phyloP scores from a whole-genome alignment of 2,113 vertebrate genomes.

The Cheirogaleus medius region DNA sequence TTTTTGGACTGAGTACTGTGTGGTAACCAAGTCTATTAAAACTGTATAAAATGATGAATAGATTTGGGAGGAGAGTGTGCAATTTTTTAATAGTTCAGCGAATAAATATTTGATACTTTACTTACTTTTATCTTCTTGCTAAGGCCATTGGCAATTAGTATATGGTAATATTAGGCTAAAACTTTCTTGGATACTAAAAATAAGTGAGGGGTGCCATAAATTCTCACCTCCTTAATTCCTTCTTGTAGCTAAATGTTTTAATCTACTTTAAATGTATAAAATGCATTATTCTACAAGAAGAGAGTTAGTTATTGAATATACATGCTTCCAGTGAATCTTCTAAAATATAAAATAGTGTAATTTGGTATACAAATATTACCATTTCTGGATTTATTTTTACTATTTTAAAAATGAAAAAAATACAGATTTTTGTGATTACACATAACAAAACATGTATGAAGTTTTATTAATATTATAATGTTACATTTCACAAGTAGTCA shows the following conservation, averaged over 20 bases:
- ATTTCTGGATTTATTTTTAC: neutral
- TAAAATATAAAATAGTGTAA: neutral
- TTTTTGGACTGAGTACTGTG: neutral
- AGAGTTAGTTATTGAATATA: neutral
- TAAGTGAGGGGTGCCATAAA: neutral
- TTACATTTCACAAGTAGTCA: neutral
- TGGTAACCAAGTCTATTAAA: neutral
- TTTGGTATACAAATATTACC: neutral
- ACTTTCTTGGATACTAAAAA: neutral
- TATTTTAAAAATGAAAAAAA: neutral
- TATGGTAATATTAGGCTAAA: neutral
- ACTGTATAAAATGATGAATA: neutral
- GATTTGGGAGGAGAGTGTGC: neutral
- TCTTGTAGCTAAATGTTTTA: neutral
- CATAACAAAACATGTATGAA: neutral
- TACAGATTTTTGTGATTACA: neutral
- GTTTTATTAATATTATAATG: neutral
- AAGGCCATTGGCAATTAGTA: neutral
- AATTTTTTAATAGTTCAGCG: neutral
- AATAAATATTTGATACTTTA: neutral
- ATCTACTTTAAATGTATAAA: slow-evolving; percentile 2
- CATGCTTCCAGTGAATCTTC: neutral
- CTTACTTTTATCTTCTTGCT: neutral
- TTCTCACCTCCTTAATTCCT: neutral
- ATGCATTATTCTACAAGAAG: neutral